A percentile compares a stretch with the other conserved stretches of the same genome.
phyloP scores from a whole-genome alignment of 2,797 vertebrate species.

The Macroramphosus scolopax region DNA sequence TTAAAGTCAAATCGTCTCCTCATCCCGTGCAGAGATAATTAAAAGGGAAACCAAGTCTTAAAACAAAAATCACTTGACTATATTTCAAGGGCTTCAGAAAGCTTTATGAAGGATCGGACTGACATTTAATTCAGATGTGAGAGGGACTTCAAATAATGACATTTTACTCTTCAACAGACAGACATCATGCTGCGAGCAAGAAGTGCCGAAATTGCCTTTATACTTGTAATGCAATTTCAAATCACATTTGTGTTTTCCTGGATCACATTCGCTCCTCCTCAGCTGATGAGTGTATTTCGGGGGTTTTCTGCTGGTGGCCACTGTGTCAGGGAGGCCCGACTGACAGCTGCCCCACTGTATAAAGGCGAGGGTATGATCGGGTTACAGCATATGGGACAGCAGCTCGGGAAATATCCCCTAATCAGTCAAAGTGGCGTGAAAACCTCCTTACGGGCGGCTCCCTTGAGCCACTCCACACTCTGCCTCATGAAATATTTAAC shows the following conservation, averaged over 20 bases:
- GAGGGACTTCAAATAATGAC: slow-evolving; percentile 59
- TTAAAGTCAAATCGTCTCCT: slow-evolving; percentile 39
- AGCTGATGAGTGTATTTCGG: slow-evolving; percentile 18
- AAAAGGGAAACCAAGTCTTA: slow-evolving; percentile 41
- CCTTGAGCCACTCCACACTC: slow-evolving; percentile 76
- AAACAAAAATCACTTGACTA: slow-evolving; percentile 55
- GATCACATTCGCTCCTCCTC: slow-evolving; percentile 33
- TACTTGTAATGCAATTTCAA: slow-evolving; percentile 37
- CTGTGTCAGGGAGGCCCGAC: slow-evolving; percentile 38
- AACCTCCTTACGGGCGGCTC: slow-evolving; percentile 77
- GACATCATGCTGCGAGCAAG: slow-evolving; percentile 43
- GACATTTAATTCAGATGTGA: slow-evolving; percentile 59
- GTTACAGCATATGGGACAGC: slow-evolving; percentile 69
- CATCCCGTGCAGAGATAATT: slow-evolving; percentile 40
- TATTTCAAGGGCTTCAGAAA: slow-evolving; percentile 52
- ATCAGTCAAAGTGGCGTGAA: slow-evolving; percentile 77
- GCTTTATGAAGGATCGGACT: slow-evolving; percentile 55
- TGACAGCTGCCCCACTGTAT: slow-evolving; percentile 65
- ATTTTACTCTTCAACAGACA: slow-evolving; percentile 49
- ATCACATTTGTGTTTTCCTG: slow-evolving; percentile 26
- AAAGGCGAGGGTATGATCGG: slow-evolving; percentile 56
- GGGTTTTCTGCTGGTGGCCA: slow-evolving; percentile 10
- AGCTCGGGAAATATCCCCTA: slow-evolving; percentile 74
- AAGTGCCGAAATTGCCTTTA: slow-evolving; percentile 24
- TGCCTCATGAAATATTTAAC: slow-evolving; percentile 89